Conservation (phyloP, 1,140 invertebrate species). For the Drepana arcuata region DNA sequence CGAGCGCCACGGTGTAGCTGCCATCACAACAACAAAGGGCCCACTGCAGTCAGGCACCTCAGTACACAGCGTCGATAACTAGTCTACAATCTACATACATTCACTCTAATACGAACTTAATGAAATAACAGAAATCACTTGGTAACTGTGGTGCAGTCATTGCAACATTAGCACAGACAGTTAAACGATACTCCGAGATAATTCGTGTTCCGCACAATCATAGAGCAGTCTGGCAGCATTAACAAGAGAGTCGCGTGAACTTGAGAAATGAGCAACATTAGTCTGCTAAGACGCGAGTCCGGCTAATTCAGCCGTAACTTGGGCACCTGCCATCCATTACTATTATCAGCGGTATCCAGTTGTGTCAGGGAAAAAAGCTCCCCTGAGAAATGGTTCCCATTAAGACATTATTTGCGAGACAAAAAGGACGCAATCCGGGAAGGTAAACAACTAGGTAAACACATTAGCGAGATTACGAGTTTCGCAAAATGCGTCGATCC, state of each 20-base stretch:
- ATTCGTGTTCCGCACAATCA: constrained; percentile 1
- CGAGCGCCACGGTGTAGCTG: constrained; percentile 85
- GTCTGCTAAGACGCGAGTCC: constrained; percentile 17
- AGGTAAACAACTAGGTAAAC: constrained; percentile 47
- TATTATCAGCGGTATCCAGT: constrained; percentile 33
- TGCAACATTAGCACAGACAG: neutral
- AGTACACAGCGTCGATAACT: neutral
- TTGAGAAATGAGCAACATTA: constrained; percentile 37
- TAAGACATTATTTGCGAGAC: constrained; percentile 34
- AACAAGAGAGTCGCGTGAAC: constrained; percentile 16
- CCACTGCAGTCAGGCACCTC: neutral
- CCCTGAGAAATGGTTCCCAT: constrained; percentile 33
- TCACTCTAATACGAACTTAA: neutral
- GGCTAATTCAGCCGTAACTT: constrained; percentile 31
- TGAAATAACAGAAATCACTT: neutral
- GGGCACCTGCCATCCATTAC: constrained; percentile 31
- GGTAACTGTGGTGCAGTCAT: neutral
- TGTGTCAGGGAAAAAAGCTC: constrained; percentile 24
- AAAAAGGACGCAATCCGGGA: constrained; percentile 26
- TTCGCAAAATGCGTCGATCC: constrained; percentile 20
- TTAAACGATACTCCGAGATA: neutral
- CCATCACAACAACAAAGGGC: neutral
- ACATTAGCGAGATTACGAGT: constrained; percentile 48
- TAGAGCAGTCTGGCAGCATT: constrained; percentile 9
- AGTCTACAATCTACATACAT: neutral